Conservation (phyloP, 2,113 vertebrate genomes). For the Misgurnus mizolepis region DNA sequence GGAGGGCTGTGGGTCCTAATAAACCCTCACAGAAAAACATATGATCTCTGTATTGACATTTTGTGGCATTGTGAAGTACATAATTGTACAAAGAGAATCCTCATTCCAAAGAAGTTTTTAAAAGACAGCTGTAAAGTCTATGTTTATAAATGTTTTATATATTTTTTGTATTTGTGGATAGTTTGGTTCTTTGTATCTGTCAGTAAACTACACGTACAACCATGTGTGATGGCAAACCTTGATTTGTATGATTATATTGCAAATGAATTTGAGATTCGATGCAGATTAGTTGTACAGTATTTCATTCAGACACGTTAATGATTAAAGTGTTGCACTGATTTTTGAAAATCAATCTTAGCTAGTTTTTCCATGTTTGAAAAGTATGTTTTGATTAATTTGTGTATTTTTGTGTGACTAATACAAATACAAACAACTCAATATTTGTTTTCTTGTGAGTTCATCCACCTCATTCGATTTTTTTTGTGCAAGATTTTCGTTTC, state of each 20-base stretch:
- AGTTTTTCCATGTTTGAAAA: neutral
- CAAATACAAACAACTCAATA: neutral
- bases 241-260: neutral
- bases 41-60: neutral
- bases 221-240: neutral
- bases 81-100: neutral
- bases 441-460: slow-evolving; percentile 2
- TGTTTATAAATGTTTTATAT: slow-evolving; percentile 29
- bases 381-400: neutral
- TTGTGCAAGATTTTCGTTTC: too few relatives aligned
- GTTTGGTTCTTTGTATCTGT: neutral
- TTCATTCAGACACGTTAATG: neutral
- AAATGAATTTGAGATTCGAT: neutral
- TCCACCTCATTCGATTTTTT: too few relatives aligned
- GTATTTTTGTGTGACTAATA: neutral
- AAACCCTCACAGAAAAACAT: neutral
- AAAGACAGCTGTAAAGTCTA: neutral
- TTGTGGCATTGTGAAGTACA: neutral
- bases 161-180: neutral
- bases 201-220: neutral
- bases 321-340: slow-evolving; percentile 15
- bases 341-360: neutral
- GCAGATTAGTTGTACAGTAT: neutral
- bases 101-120: slow-evolving; percentile 23
- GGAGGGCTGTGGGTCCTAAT: slow-evolving; percentile 55